These are phyloP conservation scores for Tolmerus cingulatus DNA, from an alignment of 2,888 invertebrate genomes.

Conservation along the genomic window DNA sequence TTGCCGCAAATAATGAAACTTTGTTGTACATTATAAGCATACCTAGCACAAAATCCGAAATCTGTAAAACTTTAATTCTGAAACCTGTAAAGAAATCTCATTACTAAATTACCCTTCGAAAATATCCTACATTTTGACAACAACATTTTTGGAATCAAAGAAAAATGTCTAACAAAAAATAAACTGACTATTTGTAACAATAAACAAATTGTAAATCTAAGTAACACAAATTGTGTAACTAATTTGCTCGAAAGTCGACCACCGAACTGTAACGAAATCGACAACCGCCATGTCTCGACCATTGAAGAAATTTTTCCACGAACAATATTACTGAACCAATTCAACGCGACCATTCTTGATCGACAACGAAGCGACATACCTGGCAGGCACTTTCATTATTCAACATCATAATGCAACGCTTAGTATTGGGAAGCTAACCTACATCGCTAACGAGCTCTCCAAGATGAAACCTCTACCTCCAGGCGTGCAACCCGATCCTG, in stretches of 20 bases:
- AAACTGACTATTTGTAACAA: not conserved
- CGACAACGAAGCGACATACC: not conserved
- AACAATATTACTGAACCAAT: not conserved
- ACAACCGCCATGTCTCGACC: not conserved
- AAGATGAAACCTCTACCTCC: not conserved
- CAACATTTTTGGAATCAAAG: not conserved
- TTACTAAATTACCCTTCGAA: not conserved
- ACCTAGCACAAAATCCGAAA: not conserved
- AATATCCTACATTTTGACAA: not conserved
- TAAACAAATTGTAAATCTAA: not conserved
- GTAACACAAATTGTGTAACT: not conserved
- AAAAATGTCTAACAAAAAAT: not conserved
- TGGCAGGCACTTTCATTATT: not conserved
- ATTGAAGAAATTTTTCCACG: not conserved
- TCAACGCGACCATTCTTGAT: not conserved
- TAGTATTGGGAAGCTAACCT: not conserved
- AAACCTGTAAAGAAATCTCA: not conserved
- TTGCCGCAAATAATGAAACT: not conserved
- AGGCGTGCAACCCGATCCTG: not conserved
- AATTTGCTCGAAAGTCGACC: no score
- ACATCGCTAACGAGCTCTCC: not conserved
- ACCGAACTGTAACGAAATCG: not conserved
- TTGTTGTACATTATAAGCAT: not conserved
- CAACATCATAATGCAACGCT: not conserved
- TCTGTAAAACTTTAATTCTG: not conserved